Conservation (phyloP, 2,797 vertebrate genomes). For the Prionace glauca region DNA sequence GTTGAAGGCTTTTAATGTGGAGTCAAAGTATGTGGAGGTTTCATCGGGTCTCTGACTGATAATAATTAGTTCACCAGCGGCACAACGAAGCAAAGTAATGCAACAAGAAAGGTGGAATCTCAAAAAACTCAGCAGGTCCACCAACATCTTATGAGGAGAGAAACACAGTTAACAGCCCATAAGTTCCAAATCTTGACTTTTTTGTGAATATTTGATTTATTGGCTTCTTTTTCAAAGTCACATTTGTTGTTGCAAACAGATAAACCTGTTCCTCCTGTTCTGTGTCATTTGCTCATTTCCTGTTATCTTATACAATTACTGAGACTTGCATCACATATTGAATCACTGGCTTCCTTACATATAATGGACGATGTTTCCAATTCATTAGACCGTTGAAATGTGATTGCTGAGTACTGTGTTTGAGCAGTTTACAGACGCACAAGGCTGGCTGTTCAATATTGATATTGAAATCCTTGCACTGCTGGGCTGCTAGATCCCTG, state of each 20-base stretch:
- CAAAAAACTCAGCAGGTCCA: too few relatives aligned
- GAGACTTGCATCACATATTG: not conserved
- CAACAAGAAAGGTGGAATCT: too few relatives aligned
- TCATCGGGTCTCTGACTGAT: too few relatives aligned
- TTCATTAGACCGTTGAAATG: slow-evolving; percentile 13
- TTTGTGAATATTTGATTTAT: not conserved
- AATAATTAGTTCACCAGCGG: too few relatives aligned
- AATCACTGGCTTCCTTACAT: not conserved
- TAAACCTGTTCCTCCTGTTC: not conserved
- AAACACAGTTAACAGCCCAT: too few relatives aligned
- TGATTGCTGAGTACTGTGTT: slow-evolving; percentile 20
- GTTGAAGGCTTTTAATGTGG: too few relatives aligned
- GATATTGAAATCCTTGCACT: slow-evolving; percentile 9
- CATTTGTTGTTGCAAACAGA: not conserved
- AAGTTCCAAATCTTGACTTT: too few relatives aligned
- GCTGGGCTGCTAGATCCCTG: not conserved
- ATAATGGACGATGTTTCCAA: not conserved
- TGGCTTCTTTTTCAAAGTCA: not conserved
- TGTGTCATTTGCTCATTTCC: slow-evolving; percentile 1
- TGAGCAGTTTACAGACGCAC: not conserved
- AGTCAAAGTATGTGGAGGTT: too few relatives aligned
- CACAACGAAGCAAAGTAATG: too few relatives aligned
- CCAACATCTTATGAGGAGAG: too few relatives aligned
- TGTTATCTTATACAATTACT: not conserved
- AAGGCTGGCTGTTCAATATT: not conserved